Conservation (phyloP, 37 sponge, comb jelly and placozoan genomes). For the Bolinopsis microptera region DNA sequence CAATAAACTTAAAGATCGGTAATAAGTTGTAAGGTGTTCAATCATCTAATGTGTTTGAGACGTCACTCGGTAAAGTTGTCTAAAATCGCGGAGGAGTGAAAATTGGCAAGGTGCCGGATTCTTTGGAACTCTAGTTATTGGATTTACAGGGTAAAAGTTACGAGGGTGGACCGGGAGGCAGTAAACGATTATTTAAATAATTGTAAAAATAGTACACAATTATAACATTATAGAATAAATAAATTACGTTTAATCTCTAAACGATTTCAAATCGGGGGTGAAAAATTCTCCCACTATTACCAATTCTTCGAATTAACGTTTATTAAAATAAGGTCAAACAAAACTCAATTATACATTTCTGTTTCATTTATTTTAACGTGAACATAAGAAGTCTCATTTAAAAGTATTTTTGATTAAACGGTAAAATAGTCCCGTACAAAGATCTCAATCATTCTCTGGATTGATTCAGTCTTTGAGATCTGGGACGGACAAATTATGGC, state of each 20-base stretch:
- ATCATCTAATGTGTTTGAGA: neutral
- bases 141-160: neutral
- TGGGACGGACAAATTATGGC: neutral
- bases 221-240: conserved; percentile 52
- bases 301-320: neutral
- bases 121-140: neutral
- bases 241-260: neutral
- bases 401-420: neutral
- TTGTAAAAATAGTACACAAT: conserved; percentile 60
- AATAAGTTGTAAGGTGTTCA: neutral
- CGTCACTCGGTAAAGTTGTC: neutral
- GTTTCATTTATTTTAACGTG: neutral
- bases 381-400: neutral
- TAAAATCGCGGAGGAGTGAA: neutral
- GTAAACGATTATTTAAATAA: neutral
- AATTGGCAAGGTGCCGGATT: neutral
- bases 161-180: neutral
- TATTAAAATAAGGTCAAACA: conserved; percentile 27
- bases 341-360: neutral
- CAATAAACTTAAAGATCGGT: neutral
- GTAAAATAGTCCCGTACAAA: neutral
- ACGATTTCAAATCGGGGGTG: conserved; percentile 27
- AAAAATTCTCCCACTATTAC: conserved; percentile 33
- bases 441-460: conserved; percentile 10
- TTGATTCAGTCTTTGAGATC: neutral